phyloP scores from a whole-genome alignment of 2,888 invertebrate genomes.

The Frankliniella fusca region DNA sequence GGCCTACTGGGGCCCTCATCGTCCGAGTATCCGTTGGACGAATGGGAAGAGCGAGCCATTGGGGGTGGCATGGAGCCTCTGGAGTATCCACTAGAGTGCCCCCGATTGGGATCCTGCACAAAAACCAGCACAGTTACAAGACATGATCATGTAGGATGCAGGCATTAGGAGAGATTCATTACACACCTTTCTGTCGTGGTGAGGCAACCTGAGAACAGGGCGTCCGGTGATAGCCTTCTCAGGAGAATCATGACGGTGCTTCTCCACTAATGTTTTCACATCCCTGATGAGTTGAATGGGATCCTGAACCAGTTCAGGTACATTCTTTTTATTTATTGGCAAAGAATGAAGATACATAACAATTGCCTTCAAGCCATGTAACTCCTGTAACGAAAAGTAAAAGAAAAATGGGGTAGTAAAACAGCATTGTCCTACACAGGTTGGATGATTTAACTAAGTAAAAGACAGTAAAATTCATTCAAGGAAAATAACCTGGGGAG shows the following conservation, averaged over 20 bases:
- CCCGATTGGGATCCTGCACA: not conserved
- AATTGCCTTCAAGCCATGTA: slow-evolving; percentile 61
- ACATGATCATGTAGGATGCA: not conserved
- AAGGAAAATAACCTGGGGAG: slow-evolving; percentile 68
- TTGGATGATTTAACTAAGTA: no score
- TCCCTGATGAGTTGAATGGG: slow-evolving; percentile 86
- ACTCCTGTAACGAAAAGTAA: slow-evolving; percentile 48
- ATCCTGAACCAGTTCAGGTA: slow-evolving; percentile 84
- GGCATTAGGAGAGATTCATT: not conserved
- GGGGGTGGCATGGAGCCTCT: not conserved
- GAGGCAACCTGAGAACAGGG: slow-evolving; percentile 57
- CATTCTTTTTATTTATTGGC: slow-evolving; percentile 83
- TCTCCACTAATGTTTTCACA: slow-evolving; percentile 80
- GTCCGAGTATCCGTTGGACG: not conserved
- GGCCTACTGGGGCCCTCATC: slow-evolving; percentile 39
- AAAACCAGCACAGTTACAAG: not conserved
- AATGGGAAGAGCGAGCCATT: not conserved
- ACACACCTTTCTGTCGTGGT: slow-evolving; percentile 40
- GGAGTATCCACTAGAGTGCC: not conserved
- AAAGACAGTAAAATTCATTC: not conserved
- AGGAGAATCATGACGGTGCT: slow-evolving; percentile 81
- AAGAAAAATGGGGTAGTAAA: not conserved
- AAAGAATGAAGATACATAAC: slow-evolving; percentile 87
- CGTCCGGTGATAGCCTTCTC: slow-evolving; percentile 78
- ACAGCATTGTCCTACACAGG: not conserved